phyloP scores from a whole-genome alignment of 2,113 vertebrate species.

The rat (Rattus norvegicus) region DNA sequence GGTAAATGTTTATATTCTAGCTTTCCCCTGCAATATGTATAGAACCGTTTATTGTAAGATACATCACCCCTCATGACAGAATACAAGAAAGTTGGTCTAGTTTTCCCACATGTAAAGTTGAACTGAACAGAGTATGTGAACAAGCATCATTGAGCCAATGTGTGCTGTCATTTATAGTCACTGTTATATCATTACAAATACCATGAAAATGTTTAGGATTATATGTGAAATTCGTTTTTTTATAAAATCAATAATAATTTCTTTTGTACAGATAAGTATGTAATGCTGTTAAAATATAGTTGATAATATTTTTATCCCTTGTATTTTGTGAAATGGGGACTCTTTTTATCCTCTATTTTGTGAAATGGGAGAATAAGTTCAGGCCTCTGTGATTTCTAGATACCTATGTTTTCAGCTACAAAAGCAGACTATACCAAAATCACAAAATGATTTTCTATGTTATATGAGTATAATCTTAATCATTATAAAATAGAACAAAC shows the following conservation, averaged over 20 bases:
- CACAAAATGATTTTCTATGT: not conserved
- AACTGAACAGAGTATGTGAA: not conserved
- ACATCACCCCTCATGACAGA: not conserved
- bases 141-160: not conserved
- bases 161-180: not conserved
- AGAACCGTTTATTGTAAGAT: not conserved
- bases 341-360: not conserved
- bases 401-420: not conserved
- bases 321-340: not conserved
- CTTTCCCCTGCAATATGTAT: not conserved
- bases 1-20: not conserved
- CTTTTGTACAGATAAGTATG: not conserved
- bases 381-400: not conserved
- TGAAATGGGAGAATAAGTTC: not conserved
- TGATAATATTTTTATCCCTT: not conserved
- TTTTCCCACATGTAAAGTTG: not conserved
- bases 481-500: not conserved
- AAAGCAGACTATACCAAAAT: not conserved
- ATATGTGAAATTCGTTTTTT: not conserved
- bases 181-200: not conserved
- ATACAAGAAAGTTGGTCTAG: not conserved
- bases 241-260: not conserved
- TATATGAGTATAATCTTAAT: not conserved
- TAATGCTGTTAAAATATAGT: not conserved
- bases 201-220: not conserved